Base-by-base conservation (phyloP, 2,888 invertebrate genomes). In the Dromius quadrimaculatus region DNA sequence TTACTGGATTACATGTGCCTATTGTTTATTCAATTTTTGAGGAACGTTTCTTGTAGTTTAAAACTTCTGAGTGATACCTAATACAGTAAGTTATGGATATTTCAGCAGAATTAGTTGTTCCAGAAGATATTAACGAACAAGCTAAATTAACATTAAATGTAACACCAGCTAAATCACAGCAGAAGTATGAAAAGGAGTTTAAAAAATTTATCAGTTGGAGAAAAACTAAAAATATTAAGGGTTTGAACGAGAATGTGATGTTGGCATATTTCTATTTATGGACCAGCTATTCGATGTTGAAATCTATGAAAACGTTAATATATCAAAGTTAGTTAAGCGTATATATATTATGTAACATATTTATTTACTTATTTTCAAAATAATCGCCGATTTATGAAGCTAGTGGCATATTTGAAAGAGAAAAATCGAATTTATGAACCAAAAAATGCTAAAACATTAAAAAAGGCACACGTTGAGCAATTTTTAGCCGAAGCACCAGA, bases 381-480 rank as follows among this genome's bases (percentile, higher is more conserved):
- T 43, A n/a, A n/a, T n/a, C 17, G 41, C 15, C 13, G 41, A 38
- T 38, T 38, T 38, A 38, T 38, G 38, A 13, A 38, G 15, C 38
- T 5, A 38, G 15, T 15, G 15, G 38, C 38, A 38, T 38, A 38
- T 38, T 38, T 38, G 15, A 38, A 38, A 38, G 38, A 15, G 15
- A 45, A 45, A 19, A 17, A 45, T 11, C 6, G 9, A 45, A 45
- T 19, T 17, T 45, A 45, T 19, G 9, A 6, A 9, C 45, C 45
- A 20, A 19, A 45, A 45, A 45, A 17, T 5, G 17, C 19, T 19
- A 20, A 45, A 45, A 45, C 45, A 19, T 20, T 45, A 6, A 20
- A 45, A 45, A 6, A 45, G 17, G 45, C 2, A 45, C 45, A 45
- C 20, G 9, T 45, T 45, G 45, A 45, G 6, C 17, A 45, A 20